phyloP scores from a whole-genome alignment of 2,797 vertebrate species.

The Schizopygopsis malacanthus region DNA sequence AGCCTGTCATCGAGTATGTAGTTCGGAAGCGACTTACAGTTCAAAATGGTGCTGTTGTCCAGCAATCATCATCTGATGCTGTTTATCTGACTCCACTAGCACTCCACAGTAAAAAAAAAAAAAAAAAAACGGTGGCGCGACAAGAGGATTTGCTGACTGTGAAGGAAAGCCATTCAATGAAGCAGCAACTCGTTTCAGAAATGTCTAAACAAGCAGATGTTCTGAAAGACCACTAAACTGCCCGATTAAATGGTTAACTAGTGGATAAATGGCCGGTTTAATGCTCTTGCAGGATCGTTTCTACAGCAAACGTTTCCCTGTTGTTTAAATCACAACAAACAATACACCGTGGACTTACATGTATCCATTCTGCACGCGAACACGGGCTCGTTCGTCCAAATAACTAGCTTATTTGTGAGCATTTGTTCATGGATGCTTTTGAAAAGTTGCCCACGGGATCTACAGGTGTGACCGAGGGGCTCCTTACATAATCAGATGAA shows the following conservation, averaged over 20 bases:
- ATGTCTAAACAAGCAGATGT: not conserved
- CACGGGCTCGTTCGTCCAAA: not conserved
- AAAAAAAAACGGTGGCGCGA: too few species aligned
- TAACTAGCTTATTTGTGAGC: not conserved
- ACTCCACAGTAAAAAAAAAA: not conserved
- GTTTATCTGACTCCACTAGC: not conserved
- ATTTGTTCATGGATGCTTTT: not conserved
- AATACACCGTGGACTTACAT: not conserved
- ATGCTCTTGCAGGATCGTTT: too few species aligned
- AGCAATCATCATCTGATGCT: constrained; percentile 12
- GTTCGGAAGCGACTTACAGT: not conserved
- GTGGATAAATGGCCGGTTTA: not conserved
- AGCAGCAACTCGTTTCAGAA: not conserved
- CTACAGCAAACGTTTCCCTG: not conserved
- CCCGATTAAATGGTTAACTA: not conserved
- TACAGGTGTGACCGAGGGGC: constrained; percentile 23
- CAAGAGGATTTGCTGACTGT: constrained; percentile 13
- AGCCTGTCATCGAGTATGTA: not conserved
- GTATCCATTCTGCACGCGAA: constrained; percentile 17
- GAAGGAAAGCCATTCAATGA: not conserved
- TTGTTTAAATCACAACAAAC: not conserved
- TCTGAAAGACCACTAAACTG: not conserved
- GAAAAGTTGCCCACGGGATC: constrained; percentile 20
- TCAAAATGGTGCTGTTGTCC: constrained; percentile 28
- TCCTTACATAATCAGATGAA: constrained; percentile 35